Evolutionary conservation across 2,888 invertebrate genomes (phyloP).

Genomic region (Phasia obesa): DNA sequence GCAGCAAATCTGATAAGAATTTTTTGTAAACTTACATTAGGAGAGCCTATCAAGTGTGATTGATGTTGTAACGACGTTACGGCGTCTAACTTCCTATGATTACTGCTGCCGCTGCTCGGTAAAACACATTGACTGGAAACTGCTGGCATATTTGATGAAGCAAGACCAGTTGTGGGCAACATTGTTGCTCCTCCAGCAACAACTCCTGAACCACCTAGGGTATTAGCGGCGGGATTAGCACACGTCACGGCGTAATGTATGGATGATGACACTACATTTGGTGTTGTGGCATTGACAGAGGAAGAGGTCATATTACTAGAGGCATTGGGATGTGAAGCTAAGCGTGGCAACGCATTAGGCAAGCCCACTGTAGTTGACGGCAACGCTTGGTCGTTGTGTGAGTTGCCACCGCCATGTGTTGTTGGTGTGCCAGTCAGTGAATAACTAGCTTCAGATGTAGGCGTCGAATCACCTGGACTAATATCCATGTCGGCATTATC

Average conservation of each 20-base stretch:
- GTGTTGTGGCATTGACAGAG: conserved; percentile 68
- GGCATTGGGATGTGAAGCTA: conserved; percentile 82
- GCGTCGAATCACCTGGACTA: conserved; percentile 94
- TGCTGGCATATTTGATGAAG: conserved; percentile 74
- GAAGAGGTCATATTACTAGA: conserved; percentile 73
- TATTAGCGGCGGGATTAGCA: conserved; percentile 59
- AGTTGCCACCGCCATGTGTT: conserved; percentile 75
- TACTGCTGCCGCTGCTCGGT: conserved; percentile 73
- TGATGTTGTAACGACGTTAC: conserved; percentile 73
- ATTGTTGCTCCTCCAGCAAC: conserved; percentile 78
- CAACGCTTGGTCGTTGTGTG: conserved; percentile 75
- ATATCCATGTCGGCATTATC: conserved; percentile 95
- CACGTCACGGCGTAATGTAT: conserved; percentile 76
- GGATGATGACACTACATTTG: conserved; percentile 73
- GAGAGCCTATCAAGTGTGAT: conserved; percentile 72
- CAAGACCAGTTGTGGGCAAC: conserved; percentile 78
- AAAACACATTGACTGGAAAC: conserved; percentile 71
- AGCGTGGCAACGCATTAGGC: conserved; percentile 84
- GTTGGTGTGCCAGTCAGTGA: conserved; percentile 82
- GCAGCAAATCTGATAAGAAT: neutral
- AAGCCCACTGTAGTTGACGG: conserved; percentile 78
- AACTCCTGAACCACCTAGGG: conserved; percentile 69
- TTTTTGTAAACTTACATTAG: conserved; percentile 71
- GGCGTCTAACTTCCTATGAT: conserved; percentile 73
- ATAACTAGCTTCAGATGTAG: conserved; percentile 91